Evolutionary conservation across 2,797 vertebrate species (phyloP).

Genomic region (Florisuga fusca): DNA sequence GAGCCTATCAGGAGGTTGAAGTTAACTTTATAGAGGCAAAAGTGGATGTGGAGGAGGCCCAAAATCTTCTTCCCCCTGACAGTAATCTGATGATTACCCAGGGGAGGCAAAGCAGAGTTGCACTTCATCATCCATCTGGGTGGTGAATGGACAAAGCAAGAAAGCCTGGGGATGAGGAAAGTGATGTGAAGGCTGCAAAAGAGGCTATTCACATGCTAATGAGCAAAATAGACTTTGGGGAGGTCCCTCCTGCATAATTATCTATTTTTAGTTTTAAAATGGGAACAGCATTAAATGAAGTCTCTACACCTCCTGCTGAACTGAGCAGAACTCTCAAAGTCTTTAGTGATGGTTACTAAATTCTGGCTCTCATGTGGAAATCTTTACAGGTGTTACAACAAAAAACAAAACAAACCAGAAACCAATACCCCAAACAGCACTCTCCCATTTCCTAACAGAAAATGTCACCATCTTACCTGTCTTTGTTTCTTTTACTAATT

Average conservation of each 20-base stretch:
- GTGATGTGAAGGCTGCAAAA: background rate
- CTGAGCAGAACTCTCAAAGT: background rate
- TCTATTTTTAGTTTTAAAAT: background rate
- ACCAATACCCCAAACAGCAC: fast-evolving
- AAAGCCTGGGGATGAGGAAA: background rate
- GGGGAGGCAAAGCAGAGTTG: background rate
- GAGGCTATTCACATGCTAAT: background rate
- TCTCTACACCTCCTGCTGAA: background rate
- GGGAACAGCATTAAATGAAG: background rate
- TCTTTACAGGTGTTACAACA: background rate
- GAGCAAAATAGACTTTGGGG: background rate
- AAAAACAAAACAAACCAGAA: background rate
- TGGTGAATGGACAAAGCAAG: background rate
- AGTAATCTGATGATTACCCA: background rate
- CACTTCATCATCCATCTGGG: background rate
- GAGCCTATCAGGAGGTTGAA: background rate
- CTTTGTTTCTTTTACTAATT: background rate
- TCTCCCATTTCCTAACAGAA: background rate
- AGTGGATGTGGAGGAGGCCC: background rate
- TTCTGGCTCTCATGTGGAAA: background rate
- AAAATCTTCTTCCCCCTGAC: background rate
- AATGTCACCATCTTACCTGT: background rate
- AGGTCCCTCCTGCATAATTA: background rate
- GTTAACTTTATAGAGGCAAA: background rate
- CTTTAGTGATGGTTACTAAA: background rate